Conservation (phyloP, 2,113 vertebrate species). For the Acanthisitta chloris region DNA sequence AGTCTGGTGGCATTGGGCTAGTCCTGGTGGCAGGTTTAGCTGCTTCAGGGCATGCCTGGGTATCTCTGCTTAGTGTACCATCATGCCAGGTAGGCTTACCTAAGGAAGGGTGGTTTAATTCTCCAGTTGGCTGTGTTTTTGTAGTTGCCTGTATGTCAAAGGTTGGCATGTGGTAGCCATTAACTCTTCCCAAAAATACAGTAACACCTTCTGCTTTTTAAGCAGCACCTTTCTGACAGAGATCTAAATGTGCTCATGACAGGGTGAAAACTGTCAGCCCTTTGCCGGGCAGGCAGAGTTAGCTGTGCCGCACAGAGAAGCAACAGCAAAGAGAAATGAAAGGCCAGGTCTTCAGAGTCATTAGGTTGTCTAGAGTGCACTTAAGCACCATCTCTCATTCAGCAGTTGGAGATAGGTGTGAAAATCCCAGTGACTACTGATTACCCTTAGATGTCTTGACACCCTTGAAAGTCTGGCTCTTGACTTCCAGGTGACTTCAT, state of each 20-base stretch:
- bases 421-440: background rate
- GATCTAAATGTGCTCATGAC: background rate
- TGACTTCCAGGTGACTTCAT: background rate
- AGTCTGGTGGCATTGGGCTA: background rate
- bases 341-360: background rate
- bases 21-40: background rate
- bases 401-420: background rate
- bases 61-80: background rate
- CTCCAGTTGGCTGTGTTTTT: background rate
- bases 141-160: background rate
- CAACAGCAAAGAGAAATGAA: background rate
- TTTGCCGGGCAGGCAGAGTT: background rate
- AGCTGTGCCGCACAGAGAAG: background rate
- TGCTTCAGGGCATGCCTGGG: background rate
- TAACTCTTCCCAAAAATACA: background rate
- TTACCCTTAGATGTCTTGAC: background rate
- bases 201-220: constrained; percentile 8
- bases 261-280: background rate
- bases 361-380: background rate
- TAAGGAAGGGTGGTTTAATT: background rate
- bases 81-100: background rate
- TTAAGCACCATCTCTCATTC: background rate
- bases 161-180: background rate
- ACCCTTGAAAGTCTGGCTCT: background rate
- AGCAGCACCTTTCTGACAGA: background rate